Base-by-base conservation (phyloP, 2,113 vertebrate species). In the Heterotis niloticus region DNA sequence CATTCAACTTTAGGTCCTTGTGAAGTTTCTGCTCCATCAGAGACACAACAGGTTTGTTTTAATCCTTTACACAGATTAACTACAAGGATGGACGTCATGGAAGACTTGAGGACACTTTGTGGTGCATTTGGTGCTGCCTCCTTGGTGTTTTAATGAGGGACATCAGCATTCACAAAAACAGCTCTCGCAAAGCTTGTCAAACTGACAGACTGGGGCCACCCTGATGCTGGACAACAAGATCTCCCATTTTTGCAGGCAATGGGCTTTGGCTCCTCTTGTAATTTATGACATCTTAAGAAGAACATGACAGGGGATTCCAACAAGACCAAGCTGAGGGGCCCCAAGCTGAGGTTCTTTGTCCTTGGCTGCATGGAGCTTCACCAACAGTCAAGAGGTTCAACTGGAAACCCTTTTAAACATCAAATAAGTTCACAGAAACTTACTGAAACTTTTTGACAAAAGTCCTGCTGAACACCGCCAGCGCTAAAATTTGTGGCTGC, bases 1-100 rank as follows among this genome's bases (percentile, higher is more conserved):
- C 71, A 73, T n/a, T 73, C 18, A 73, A 56, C 71, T 54, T 73
- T 34, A 57, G n/a, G 44, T 73, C 51, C 56, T 73, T 73, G 71
- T 59, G 54, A 57, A 74, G 56, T 57, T 59, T 59, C 71, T 74
- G 71, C 23, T 74, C 26, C 52, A 57, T 16, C 11, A 44, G 24
- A 23, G 24, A 29, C 54, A 52, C 13, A 74, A 23, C 16, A 62
- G 59, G 59, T 17, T 3, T 56, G 24, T 20, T 59, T 57, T 73
- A 73, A 73, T 73, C 18, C 52, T 34, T 73, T 23, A 57, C 71
- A 73, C 44, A 26, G 52, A 23, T 20, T 12, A 56, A 24, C 26
- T 74, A 23, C 34, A 44, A 44, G 3, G 3, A 44, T 7, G 34
- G 34, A 44, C 34, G 7, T 44, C 16, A 57, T 62, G n/a, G 23